Evolutionary conservation across 2,113 vertebrate species (phyloP).

Genomic region (Bothrops jararaca): DNA sequence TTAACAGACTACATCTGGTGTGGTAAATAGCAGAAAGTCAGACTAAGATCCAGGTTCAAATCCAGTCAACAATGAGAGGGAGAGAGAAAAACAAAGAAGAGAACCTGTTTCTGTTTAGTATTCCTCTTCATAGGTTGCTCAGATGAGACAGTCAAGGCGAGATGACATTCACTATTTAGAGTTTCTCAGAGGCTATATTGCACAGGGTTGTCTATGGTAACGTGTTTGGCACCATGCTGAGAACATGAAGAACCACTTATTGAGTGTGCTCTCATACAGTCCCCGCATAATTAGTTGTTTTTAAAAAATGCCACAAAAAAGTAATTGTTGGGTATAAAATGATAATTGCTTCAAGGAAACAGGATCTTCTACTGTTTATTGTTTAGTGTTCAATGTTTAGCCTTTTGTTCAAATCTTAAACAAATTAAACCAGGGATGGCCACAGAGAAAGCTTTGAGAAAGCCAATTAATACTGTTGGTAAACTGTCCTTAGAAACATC

Average conservation of each 20-base stretch:
- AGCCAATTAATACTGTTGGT: conserved; percentile 27
- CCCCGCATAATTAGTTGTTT: neutral
- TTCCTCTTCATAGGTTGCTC: neutral
- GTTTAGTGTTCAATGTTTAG: neutral
- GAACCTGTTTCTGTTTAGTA: neutral
- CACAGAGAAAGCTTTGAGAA: conserved; percentile 31
- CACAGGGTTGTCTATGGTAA: neutral
- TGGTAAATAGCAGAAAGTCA: neutral
- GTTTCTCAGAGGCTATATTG: neutral
- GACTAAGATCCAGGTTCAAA: neutral
- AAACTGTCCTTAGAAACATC: conserved; percentile 8
- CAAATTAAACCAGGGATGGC: conserved; percentile 1
- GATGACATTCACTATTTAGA: neutral
- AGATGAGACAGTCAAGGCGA: neutral
- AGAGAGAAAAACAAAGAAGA: neutral
- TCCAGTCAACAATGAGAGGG: neutral
- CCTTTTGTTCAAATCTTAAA: conserved; percentile 9
- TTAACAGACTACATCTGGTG: neutral
- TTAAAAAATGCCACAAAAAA: neutral
- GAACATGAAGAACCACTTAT: neutral
- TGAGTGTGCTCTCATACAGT: neutral
- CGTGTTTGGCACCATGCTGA: neutral
- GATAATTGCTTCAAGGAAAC: conserved; percentile 22
- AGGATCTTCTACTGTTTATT: neutral
- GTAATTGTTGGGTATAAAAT: conserved; percentile 6